Percentiles rank a stretch among this genome's conserved stretches.
Evolutionary conservation across 2,888 invertebrate species (phyloP).

Genomic region (Drosophila peninsularis): DNA sequence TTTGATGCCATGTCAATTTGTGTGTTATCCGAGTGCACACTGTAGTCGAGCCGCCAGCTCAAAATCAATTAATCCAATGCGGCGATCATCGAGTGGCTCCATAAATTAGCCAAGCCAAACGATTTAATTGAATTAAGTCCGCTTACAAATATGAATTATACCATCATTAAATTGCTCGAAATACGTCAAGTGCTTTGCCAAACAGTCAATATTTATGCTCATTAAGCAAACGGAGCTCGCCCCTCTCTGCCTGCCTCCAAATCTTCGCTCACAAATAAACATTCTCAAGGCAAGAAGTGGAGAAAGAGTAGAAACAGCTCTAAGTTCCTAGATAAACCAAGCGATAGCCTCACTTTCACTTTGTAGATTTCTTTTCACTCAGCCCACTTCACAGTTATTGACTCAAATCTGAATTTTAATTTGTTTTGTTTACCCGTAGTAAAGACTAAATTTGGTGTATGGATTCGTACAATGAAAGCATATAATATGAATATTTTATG

Average conservation of each 20-base stretch:
- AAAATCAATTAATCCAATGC: slow-evolving; percentile 58
- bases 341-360: too few relatives aligned
- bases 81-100: slow-evolving; percentile 44
- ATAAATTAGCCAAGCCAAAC: slow-evolving; percentile 63
- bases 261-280: background rate
- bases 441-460: background rate
- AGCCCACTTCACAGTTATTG: too few relatives aligned
- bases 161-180: slow-evolving; percentile 23
- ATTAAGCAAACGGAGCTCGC: background rate
- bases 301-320: too few relatives aligned
- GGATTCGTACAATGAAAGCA: background rate
- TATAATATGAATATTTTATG: background rate
- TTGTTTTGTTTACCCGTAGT: too few relatives aligned
- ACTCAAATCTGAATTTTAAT: too few relatives aligned
- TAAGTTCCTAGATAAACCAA: too few relatives aligned
- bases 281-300: background rate
- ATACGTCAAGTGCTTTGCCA: slow-evolving; percentile 22
- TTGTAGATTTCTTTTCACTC: too few relatives aligned
- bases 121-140: slow-evolving; percentile 65
- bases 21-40: slow-evolving; percentile 46
- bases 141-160: slow-evolving; percentile 55
- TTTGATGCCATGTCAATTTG: slow-evolving; percentile 55
- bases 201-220: slow-evolving; percentile 25
- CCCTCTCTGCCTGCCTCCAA: too few relatives aligned
- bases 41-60: slow-evolving; percentile 18